phyloP scores from a whole-genome alignment of 2,113 vertebrate genomes.

The Enhydra lutris region DNA sequence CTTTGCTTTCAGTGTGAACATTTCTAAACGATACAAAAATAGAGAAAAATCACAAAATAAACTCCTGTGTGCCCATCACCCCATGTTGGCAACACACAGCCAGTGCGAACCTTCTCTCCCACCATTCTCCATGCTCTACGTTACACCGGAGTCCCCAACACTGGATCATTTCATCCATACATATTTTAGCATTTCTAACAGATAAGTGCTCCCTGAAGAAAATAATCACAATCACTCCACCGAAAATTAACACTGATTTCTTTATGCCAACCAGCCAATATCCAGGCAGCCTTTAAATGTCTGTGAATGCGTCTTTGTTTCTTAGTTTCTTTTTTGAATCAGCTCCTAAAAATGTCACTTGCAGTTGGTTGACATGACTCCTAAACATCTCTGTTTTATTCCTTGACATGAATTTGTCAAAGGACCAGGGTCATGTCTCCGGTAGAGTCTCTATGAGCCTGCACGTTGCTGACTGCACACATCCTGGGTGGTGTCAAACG shows the following conservation, averaged over 20 bases:
- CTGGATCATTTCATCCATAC: not conserved
- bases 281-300: not conserved
- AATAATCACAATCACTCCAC: not conserved
- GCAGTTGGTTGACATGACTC: not conserved
- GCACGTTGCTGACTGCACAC: not conserved
- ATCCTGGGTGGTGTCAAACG: no score
- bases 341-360: not conserved
- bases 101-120: not conserved
- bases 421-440: not conserved
- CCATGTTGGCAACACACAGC: not conserved
- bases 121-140: rapidly evolving
- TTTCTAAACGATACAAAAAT: not conserved
- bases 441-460: not conserved
- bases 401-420: not conserved
- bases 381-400: not conserved
- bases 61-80: not conserved
- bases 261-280: not conserved
- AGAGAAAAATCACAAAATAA: not conserved
- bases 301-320: not conserved
- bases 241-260: not conserved
- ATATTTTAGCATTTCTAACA: not conserved
- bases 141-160: not conserved
- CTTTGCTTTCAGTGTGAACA: not conserved
- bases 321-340: not conserved
- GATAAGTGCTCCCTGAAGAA: not conserved